Evolutionary conservation across 2,888 invertebrate genomes (phyloP).

Genomic region (Agrochola macilenta): DNA sequence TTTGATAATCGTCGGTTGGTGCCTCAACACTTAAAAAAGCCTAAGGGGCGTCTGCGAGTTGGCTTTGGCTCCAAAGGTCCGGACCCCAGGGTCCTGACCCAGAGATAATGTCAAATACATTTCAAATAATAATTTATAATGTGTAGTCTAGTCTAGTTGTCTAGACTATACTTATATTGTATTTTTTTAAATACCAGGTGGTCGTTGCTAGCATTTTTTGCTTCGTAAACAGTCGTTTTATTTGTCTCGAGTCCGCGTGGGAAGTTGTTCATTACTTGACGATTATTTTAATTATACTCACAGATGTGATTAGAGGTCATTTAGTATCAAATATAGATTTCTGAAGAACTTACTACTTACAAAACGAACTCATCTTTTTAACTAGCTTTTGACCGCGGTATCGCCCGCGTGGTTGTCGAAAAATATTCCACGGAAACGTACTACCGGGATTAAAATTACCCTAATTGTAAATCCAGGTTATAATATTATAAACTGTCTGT

Average conservation of each 20-base stretch:
- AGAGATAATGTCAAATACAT: too few relatives aligned
- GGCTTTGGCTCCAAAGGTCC: too few relatives aligned
- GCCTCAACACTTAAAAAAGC: too few relatives aligned
- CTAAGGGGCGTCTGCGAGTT: too few relatives aligned
- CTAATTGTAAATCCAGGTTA: too few relatives aligned
- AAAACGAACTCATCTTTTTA: neutral
- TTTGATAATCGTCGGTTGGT: too few relatives aligned
- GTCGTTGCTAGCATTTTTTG: slow-evolving; percentile 16
- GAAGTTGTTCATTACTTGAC: slow-evolving; percentile 27
- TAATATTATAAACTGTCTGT: too few relatives aligned
- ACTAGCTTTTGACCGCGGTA: too few relatives aligned
- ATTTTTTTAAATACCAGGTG: neutral
- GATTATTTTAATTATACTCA: slow-evolving; percentile 11
- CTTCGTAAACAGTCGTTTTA: slow-evolving; percentile 19
- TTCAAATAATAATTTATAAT: neutral
- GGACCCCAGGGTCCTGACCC: too few relatives aligned
- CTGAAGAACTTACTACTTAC: neutral
- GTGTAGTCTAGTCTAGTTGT: neutral
- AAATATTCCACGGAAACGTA: too few relatives aligned
- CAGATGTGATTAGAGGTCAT: slow-evolving; percentile 21
- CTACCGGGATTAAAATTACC: too few relatives aligned
- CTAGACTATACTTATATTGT: slow-evolving; percentile 24
- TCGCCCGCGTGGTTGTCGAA: too few relatives aligned
- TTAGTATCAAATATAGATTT: neutral
- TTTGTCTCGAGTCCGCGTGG: slow-evolving; percentile 29